Evolutionary conservation across 1,140 invertebrate genomes (phyloP).

Genomic region (Phocides pigmalion): DNA sequence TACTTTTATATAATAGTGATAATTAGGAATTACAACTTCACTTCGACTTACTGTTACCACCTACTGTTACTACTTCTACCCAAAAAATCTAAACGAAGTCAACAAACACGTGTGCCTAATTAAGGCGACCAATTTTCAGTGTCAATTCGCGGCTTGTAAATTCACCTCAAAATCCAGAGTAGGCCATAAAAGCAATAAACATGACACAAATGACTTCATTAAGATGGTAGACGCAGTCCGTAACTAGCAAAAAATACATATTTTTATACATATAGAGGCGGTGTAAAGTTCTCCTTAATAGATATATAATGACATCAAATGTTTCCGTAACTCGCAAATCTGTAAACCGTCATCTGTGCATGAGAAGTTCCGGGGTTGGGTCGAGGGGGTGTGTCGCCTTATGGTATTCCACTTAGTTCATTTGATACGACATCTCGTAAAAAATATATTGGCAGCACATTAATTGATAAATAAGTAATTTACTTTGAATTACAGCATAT

Average conservation of each 20-base stretch:
- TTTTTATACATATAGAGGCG: constrained; percentile 53
- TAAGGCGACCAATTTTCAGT: constrained; percentile 59
- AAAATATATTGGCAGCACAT: constrained; percentile 1
- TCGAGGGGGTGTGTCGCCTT: constrained; percentile 36
- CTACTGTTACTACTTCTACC: background rate
- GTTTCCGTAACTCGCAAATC: constrained; percentile 71
- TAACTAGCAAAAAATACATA: constrained; percentile 73
- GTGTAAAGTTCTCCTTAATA: constrained; percentile 56
- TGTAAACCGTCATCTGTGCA: constrained; percentile 59
- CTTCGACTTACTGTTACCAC: too few species aligned
- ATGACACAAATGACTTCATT: constrained; percentile 82
- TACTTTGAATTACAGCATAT: constrained; percentile 2
- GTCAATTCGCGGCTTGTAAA: constrained; percentile 79
- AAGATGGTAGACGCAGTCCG: constrained; percentile 63
- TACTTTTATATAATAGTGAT: too few species aligned
- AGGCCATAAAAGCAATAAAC: constrained; percentile 79
- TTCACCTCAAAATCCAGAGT: constrained; percentile 74
- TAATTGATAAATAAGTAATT: constrained; percentile 6
- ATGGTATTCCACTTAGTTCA: constrained; percentile 16
- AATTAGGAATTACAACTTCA: background rate
- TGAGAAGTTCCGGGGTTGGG: constrained; percentile 42
- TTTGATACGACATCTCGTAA: constrained; percentile 18
- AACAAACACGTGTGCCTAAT: constrained; percentile 52
- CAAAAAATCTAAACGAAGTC: constrained; percentile 40
- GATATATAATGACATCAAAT: constrained; percentile 75